A percentile compares a stretch with the other conserved stretches of the same genome.
Evolutionary conservation across 2,888 invertebrate species (phyloP).

Genomic region (Yponomeuta cagnagella): DNA sequence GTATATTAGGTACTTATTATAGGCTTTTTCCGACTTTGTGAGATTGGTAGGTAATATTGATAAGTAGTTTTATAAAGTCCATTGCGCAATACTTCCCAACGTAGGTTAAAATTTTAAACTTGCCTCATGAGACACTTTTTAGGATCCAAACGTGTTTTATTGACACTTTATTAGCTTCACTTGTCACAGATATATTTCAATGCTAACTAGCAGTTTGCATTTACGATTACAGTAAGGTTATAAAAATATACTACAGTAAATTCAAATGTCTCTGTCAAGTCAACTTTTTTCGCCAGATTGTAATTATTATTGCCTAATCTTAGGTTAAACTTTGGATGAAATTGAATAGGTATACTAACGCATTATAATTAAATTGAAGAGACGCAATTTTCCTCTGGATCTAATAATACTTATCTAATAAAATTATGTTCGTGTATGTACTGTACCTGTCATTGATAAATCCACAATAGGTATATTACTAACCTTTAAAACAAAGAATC

Average conservation of each 20-base stretch:
- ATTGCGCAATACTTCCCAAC: too few relatives aligned
- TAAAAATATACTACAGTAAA: background rate
- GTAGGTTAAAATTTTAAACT: too few relatives aligned
- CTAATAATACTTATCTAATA: background rate
- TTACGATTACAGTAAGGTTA: background rate
- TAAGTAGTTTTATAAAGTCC: too few relatives aligned
- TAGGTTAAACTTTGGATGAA: too few relatives aligned
- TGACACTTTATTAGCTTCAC: background rate
- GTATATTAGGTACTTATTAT: background rate
- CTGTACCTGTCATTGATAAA: too few relatives aligned
- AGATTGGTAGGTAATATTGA: too few relatives aligned
- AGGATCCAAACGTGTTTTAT: background rate
- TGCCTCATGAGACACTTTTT: too few relatives aligned
- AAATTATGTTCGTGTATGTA: too few relatives aligned
- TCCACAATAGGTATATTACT: background rate
- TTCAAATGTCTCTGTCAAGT: background rate
- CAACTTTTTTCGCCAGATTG: too few relatives aligned
- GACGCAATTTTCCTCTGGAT: background rate
- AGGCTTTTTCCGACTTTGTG: too few relatives aligned
- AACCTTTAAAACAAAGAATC: constrained; percentile 39
- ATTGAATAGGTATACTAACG: too few relatives aligned
- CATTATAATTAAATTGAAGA: background rate
- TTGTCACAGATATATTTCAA: background rate
- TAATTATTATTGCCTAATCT: too few relatives aligned
- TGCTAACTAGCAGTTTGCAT: background rate